Evolutionary conservation across 2,888 invertebrate genomes (phyloP), one percentile per base, ranked within the genome.

Genomic region (Dasysyrphus tricinctus): DNA sequence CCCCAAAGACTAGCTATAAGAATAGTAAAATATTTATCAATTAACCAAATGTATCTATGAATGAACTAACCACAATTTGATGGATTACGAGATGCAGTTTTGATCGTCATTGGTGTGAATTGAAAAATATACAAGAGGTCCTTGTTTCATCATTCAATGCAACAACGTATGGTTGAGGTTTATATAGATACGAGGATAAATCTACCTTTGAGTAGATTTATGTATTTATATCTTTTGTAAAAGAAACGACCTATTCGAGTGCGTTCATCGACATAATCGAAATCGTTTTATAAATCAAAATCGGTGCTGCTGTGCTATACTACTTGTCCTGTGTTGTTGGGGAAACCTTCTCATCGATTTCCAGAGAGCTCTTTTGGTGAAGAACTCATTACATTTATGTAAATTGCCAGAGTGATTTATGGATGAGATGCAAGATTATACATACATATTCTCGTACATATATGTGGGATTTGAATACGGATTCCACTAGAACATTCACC

Each of bases 381-480:
- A 75, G 19, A 72, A 81, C 77, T 77, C 81, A 81, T 81, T 77
- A 82, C 77, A 77, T 80, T 80, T 70, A 77, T 73, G 56, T 16
- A 54, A 59, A 77, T 78, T 73, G 34, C 72, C 29, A 14, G 19
- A 75, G 42, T 70, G 70, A 57, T 63, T 56, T 72, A 67, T 75
- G 82, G 83, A 83, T 63, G 79, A 80, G 75, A 80, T 69, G 76
- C 42, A 75, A 61, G 56, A 76, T 72, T 76, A 34, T 69, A 63
- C 37, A 63, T 24, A 24, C 24, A 24, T 24, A 24, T 24, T 2
- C 24, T 24, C 24, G 24, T 24, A 3, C 24, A 24, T 44, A 47
- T 49, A 47, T 47, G 44, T 32, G 34, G 61, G 54, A 74, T 80
- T 67, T 49, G 67, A 37, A 49, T 67, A 37, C 11, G 29, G 69